Evolutionary conservation across 2,888 invertebrate species (phyloP), one percentile per base, ranked within the genome.

Genomic region (Tetranychus piercei): DNA sequence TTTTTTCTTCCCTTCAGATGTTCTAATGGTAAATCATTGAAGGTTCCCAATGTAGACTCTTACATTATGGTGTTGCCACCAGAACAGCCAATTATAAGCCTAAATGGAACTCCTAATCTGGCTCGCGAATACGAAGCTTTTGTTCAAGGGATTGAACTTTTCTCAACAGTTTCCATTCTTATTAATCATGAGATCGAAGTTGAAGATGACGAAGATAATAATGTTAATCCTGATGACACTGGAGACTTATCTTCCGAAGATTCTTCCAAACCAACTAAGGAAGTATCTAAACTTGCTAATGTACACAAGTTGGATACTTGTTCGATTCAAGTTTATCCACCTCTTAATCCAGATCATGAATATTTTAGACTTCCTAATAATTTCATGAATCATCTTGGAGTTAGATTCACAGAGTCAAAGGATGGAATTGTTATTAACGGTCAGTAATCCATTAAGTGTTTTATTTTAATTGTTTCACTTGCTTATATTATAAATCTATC

Each of bases 271-370:
- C 11, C n/a, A 34, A 15, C 8, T 9, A 65, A 55, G 15, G 23
- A 18, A n/a, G 73, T 71, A 5, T 23, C 20, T 23, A 76, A 76
- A 65, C 66, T 76, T 18, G 55, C 70, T 18, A 74, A 69, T 65
- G 76, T 70, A 34, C 88, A 89, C 81, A 88, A 89, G 82, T 83
- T 96, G 80, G 95, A 96, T 83, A 91, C 92, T 74, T 97, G 97
- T 84, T 90, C 90, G 77, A 89, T 97, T 75, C 90, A 91, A 71
- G 94, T 96, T 76, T 92, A 94, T 83, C 96, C 96, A 55, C 92
- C 93, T 8, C 85, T 97, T 79, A 93, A 95, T 85, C 92, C 94
- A 8, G 94, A 95, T 84, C 92, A 94, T 83, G 97, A 97, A 83
- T 91, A 90, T 79, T 86, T 94, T 78, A 86, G 88, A 44, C 87